Evolutionary conservation across 2,113 vertebrate genomes (phyloP).

Genomic region (Accipiter virgatus): DNA sequence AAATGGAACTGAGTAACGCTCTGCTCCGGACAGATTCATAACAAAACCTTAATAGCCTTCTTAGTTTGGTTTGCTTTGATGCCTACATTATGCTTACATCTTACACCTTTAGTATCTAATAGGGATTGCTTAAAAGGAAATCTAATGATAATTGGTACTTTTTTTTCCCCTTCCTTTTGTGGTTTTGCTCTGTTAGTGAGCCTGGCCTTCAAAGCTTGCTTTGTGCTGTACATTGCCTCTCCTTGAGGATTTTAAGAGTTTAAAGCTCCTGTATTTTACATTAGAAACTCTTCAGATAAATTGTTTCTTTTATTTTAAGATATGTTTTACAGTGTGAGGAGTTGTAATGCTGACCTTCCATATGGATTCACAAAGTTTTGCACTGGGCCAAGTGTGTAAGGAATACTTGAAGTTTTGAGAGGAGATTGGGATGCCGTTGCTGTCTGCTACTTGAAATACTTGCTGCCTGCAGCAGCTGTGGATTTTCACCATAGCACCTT

Average conservation of each 20-base stretch:
- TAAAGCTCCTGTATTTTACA: not conserved
- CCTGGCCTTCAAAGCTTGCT: not conserved
- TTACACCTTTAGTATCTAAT: not conserved
- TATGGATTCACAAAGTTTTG: not conserved
- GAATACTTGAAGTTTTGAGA: not conserved
- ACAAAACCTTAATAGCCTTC: not conserved
- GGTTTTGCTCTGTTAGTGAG: not conserved
- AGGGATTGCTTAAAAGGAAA: not conserved
- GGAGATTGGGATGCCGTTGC: rapidly evolving
- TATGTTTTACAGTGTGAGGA: not conserved
- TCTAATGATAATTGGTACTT: not conserved
- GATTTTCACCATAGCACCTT: not conserved
- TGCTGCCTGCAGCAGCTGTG: not conserved
- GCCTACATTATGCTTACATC: not conserved
- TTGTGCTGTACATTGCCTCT: not conserved
- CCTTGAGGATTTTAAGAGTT: not conserved
- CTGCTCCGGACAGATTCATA: not conserved
- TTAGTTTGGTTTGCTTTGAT: not conserved
- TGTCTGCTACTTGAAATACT: not conserved
- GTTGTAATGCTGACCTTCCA: not conserved
- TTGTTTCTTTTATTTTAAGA: not conserved
- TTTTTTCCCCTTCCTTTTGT: not conserved
- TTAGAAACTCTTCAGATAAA: not conserved
- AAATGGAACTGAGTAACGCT: not conserved
- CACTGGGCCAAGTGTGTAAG: not conserved